These are phyloP conservation scores for Ceratoteleas bidentatus DNA, from an alignment of 1,140 invertebrate species.

Conservation along the genomic window DNA sequence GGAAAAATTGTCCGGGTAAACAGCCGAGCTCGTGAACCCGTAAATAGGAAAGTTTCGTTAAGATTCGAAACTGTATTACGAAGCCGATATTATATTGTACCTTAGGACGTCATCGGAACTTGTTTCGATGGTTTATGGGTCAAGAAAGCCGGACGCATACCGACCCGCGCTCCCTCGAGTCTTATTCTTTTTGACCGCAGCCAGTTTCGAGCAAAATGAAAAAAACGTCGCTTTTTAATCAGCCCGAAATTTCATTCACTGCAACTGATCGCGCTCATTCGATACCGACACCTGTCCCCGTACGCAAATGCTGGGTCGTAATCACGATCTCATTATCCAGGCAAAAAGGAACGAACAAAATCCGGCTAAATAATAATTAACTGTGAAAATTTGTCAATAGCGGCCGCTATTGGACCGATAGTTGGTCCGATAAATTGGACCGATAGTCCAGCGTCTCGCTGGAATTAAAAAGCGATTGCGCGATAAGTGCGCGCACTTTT, in stretches of 20 bases:
- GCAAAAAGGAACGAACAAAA: not conserved
- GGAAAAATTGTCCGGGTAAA: too few species aligned
- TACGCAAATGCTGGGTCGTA: not conserved
- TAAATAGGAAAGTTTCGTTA: slow-evolving; percentile 13
- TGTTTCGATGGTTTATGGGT: slow-evolving; percentile 76
- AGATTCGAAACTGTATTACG: slow-evolving; percentile 28
- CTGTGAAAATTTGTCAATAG: slow-evolving; percentile 7
- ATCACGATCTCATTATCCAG: slow-evolving; percentile 1
- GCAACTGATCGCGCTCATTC: slow-evolving; percentile 17
- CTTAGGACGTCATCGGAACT: slow-evolving; percentile 69
- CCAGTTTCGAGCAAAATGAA: slow-evolving; percentile 45
- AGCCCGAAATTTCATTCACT: slow-evolving; percentile 30
- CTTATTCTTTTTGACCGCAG: slow-evolving; percentile 39
- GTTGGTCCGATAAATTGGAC: slow-evolving; percentile 26
- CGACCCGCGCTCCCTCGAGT: slow-evolving; percentile 48
- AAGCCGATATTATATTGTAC: slow-evolving; percentile 58
- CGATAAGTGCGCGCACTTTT: not conserved
- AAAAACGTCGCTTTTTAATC: slow-evolving; percentile 48
- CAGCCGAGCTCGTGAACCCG: too few species aligned
- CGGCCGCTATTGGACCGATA: not conserved
- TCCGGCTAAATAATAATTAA: not conserved
- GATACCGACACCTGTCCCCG: not conserved
- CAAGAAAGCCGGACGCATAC: slow-evolving; percentile 68
- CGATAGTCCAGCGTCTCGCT: slow-evolving; percentile 7
- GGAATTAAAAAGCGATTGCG: slow-evolving; percentile 3